Evolutionary conservation across 1,140 invertebrate species (phyloP).

Genomic region (Rhagoletis pomonella): DNA sequence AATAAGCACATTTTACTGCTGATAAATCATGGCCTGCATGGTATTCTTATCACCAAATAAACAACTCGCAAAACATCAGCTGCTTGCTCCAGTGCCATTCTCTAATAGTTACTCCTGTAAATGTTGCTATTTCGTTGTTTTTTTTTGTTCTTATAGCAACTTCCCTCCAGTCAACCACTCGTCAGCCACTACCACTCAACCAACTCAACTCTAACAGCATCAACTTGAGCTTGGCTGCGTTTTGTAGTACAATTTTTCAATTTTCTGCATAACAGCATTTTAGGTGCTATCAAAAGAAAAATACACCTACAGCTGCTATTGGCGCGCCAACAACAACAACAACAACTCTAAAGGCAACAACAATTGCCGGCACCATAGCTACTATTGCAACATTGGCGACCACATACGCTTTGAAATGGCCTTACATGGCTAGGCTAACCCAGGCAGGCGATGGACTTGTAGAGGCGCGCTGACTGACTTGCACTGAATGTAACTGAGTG

Average conservation of each 20-base stretch:
- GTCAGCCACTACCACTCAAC: background rate
- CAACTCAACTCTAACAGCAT: background rate
- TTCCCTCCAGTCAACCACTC: background rate
- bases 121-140: no score
- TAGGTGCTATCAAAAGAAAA: conserved; percentile 44
- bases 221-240: background rate
- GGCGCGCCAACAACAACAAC: background rate
- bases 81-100: no score
- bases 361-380: background rate
- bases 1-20: background rate
- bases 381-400: no score
- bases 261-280: conserved; percentile 60
- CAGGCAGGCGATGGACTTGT: background rate
- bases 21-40: background rate
- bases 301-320: conserved; percentile 10
- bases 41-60: background rate
- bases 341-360: background rate
- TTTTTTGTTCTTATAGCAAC: background rate
- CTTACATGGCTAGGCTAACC: background rate
- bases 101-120: no score
- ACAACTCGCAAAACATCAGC: background rate
- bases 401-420: no score
- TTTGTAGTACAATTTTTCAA: conserved; percentile 62
- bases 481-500: background rate
- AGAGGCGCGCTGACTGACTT: no score